Base-by-base conservation (phyloP, 2,113 vertebrate genomes). In the Lipophrys pholis region DNA sequence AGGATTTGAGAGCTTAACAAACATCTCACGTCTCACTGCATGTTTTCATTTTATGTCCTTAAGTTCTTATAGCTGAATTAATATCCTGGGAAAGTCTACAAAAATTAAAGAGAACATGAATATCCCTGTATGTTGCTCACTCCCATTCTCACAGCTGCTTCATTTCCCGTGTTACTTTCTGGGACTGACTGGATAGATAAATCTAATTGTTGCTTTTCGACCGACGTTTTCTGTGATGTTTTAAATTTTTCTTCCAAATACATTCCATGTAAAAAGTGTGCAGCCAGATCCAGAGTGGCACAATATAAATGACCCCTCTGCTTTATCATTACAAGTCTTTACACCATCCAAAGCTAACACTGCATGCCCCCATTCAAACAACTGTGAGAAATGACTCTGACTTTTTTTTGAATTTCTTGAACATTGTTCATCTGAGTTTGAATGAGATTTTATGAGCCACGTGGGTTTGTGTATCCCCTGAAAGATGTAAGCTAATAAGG, bases 401-500 rank as follows among this genome's bases (percentile, higher is more conserved):
- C 6, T 9, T 65, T 4, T 46, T 68, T 62, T 39, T 45, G 21
- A 17, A 40, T 83, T 73, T 68, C 16, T 65, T 78, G 69, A 48
- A 57, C 49, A 15, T 16, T 50, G 35, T 70, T 74, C n/a, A 53
- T 61, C 54, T 73, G 83, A 73, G 67, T 86, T 83, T 81, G 59
- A 63, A 54, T 60, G 66, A 43, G 46, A 46, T 62, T 82, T 84
- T 58, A 63, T 64, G 87, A 83, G 71, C 80, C 88, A 78, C 79
- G 73, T 80, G 77, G 82, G 82, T 67, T 78, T 30, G 21, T 78
- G 67, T 87, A 80, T 83, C 79, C 77, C 65, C 69, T 82, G 73
- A 79, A 93, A 85, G 89, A 92, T 78, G 74, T 76, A 12, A 67
- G 82, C 83, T 92, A 87, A 94, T 95, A 93, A 91, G 69, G 78